Evolutionary conservation across 2,888 invertebrate species (phyloP).

Genomic region (Campaea margaritaria): DNA sequence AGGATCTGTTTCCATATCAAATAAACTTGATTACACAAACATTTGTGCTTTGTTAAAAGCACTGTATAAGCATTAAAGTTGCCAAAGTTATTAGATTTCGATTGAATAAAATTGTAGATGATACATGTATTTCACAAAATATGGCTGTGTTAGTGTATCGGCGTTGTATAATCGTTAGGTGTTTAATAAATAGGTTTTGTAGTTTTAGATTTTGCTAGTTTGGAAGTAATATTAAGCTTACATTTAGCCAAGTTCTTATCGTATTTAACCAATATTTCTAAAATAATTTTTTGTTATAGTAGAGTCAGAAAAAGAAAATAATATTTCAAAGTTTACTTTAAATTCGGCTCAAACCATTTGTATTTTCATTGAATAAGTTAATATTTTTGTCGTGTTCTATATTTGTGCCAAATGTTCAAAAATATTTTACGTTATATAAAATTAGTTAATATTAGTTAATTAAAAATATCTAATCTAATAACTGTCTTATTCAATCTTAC

Average conservation of each 20-base stretch:
- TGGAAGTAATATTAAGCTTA: conserved; percentile 9
- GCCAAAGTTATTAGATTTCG: conserved; percentile 14
- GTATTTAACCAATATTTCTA: neutral
- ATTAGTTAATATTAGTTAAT: neutral
- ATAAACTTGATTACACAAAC: too few relatives aligned
- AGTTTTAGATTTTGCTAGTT: conserved; percentile 27
- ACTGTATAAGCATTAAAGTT: neutral
- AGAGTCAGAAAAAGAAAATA: too few relatives aligned
- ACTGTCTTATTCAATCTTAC: conserved; percentile 3
- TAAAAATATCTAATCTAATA: neutral
- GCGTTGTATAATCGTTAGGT: conserved; percentile 40
- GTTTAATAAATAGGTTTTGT: conserved; percentile 31
- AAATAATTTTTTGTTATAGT: neutral
- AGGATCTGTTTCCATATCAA: too few relatives aligned
- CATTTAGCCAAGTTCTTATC: conserved; percentile 1
- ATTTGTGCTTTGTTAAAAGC: too few relatives aligned
- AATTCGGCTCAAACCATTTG: too few relatives aligned
- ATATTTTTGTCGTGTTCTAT: neutral
- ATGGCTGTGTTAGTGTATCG: conserved; percentile 67
- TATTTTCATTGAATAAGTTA: too few relatives aligned
- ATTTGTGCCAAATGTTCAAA: neutral
- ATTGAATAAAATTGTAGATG: conserved; percentile 25
- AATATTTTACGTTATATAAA: neutral
- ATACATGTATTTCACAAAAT: conserved; percentile 47
- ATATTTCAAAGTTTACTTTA: too few relatives aligned